Evolutionary conservation across 2,113 vertebrate species (phyloP), one percentile per base, ranked within the genome.

Genomic region (Acanthochromis polyacanthus): DNA sequence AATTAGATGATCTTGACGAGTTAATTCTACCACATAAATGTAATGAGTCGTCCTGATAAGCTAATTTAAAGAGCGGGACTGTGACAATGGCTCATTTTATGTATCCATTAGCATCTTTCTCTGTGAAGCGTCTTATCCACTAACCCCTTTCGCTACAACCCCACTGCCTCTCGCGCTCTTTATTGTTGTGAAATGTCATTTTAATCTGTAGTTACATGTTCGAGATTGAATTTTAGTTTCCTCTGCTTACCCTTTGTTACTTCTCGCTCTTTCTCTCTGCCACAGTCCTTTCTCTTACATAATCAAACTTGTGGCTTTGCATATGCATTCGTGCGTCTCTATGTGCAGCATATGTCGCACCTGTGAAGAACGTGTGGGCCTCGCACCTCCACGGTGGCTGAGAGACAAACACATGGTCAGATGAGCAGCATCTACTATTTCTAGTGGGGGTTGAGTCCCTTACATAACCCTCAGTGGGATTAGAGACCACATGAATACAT

Each of bases 401-500:
- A 75, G 70, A 86, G 66, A 79, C 75, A 73, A 86, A 88, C 79
- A 82, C 75, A 64, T 43, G 72, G 79, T 84, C 89, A 87, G 88
- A 70, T 73, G 75, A 89, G 78, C 59, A 58, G 68, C 79, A 20
- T 75, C 58, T 67, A 88, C 71, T 76, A 80, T 79, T 40, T 51
- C 73, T 53, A 72, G 28, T 45, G 61, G 80, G 71, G 79, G 55
- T 28, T 78, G 63, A 81, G 51, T 78, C 76, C 51, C 69, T 92
- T 92, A 88, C 38, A 38, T 89, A 91, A 93, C 50, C 55, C 85
- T 73, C 82, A 56, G 83, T 43, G 58, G 88, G 85, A 91, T 92
- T 91, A 89, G 17, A 81, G 77, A 12, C 23, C 0, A 19, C 67
- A 62, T 63, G 87, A 85, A 83, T 79, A 84, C 75, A 50, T 46